A percentile compares a stretch with the other conserved stretches of the same genome.
These are phyloP conservation scores for Periophthalmus modestus DNA, from an alignment of 2,113 vertebrate genomes.

Conservation along the genomic window DNA sequence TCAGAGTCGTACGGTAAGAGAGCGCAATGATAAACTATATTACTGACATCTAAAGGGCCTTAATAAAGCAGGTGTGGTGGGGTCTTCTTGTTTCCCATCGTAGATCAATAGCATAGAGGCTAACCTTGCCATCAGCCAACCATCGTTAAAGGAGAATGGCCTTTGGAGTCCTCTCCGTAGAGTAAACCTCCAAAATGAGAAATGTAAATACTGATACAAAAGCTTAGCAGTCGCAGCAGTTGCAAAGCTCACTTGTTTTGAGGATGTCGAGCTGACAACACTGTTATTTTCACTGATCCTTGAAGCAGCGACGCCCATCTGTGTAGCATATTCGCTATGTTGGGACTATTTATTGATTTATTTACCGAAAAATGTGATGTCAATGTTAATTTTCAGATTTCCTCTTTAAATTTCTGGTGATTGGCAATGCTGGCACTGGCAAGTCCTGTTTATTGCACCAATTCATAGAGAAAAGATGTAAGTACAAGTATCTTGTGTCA, in stretches of 20 bases:
- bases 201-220: background rate
- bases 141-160: slow-evolving; percentile 25
- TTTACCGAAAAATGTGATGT: background rate
- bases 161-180: slow-evolving; percentile 32
- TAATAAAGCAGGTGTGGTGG: slow-evolving; percentile 55
- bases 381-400: slow-evolving; percentile 79
- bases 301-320: background rate
- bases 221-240: background rate
- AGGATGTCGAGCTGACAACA: background rate
- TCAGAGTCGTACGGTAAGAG: slow-evolving; percentile 82
- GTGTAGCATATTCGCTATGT: background rate
- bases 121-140: slow-evolving; percentile 35
- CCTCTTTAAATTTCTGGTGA: slow-evolving; percentile 94
- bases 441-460: slow-evolving; percentile 87
- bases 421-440: slow-evolving; percentile 91
- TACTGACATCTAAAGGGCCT: background rate
- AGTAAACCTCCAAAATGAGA: background rate
- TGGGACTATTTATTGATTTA: background rate
- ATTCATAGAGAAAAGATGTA: slow-evolving; percentile 95
- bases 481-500: slow-evolving; percentile 58
- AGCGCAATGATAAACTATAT: background rate
- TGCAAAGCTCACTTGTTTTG: background rate
- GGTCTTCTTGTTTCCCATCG: slow-evolving; percentile 26
- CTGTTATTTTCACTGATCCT: background rate
- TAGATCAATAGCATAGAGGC: slow-evolving; percentile 59